Evolutionary conservation across 2,797 vertebrate species (phyloP).

Genomic region (Scleropages formosus): DNA sequence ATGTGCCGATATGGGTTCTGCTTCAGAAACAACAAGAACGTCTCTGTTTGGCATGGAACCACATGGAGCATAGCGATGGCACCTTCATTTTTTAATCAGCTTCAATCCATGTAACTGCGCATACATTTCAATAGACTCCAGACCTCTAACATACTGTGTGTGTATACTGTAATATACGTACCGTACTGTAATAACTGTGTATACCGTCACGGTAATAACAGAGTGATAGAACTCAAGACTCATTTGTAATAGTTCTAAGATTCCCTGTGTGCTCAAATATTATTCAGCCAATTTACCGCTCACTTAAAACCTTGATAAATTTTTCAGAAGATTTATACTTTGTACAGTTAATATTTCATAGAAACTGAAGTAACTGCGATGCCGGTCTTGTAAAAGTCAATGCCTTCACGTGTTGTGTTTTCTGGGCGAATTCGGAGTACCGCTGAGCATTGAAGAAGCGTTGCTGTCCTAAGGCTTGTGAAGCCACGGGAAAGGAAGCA

Average conservation of each 20-base stretch:
- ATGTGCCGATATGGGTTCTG: not conserved
- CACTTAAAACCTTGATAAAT: not conserved
- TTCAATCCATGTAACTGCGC: not conserved
- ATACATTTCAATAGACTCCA: not conserved
- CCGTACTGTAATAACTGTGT: not conserved
- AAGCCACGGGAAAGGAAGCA: not conserved
- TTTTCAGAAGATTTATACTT: not conserved
- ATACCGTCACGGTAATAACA: not conserved
- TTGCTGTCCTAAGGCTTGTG: not conserved
- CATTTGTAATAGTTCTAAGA: not conserved
- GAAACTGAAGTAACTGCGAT: not conserved
- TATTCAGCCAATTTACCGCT: not conserved
- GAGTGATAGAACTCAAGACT: not conserved
- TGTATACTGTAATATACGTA: not conserved
- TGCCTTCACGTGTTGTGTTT: not conserved
- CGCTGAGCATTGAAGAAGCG: not conserved
- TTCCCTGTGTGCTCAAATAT: not conserved
- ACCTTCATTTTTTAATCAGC: not conserved
- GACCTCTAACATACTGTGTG: not conserved
- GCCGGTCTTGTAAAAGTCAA: not conserved
- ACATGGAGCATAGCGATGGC: no score
- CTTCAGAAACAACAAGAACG: not conserved
- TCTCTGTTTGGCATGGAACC: not conserved
- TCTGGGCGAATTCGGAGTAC: not conserved
- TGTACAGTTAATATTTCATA: slow-evolving; percentile 1